Base-by-base conservation (phyloP, 2,888 invertebrate species). In the Acronicta leporina region DNA sequence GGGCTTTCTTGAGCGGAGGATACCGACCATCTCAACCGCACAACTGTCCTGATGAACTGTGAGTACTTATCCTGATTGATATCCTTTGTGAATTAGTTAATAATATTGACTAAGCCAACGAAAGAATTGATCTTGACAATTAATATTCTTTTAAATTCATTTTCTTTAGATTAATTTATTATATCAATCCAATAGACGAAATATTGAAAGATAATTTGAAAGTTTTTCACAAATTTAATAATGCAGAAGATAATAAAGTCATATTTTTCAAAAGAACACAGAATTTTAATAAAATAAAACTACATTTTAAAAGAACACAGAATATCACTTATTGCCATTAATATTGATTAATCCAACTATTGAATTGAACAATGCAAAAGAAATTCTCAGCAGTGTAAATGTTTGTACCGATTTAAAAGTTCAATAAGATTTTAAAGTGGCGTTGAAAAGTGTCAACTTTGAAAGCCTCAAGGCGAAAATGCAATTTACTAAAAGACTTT, bases 21-120 rank as follows among this genome's bases (percentile, higher is more conserved):
- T 98, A 98, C 88, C 95, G 99, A 81, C 96, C 99, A 64, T 96
- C 97, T 0, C 99, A 99, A 86, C 99, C 99, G 1, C 96, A 97
- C 80, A 98, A 98, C 89, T 99, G 99, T 89, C 99, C 99, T 7
- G 99, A 99, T 92, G 98, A 99, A 95, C 92, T 99, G 97, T 98
- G 93, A 97, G 97, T 96, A 60, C 8, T 0, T 38, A 33, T 10
- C 10, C 1, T n/a, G 4, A 35, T n/a, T 13, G 0, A 0, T 35
- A 0, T 5, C 2, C 4, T 33, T 9, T n/a, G 1, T 5, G 35
- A n/a, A 11, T 11, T 11, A 33, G 11, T 13, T 11, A 3, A 11
- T n/a, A 38, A n/a, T 5, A n/a, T n/a, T 38, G 38, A 5, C n/a
- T 33, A 11, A 1, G 4, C 5, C n/a, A 33, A 33, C 3, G 1